Evolutionary conservation across 30 jellyfish, hydroid and myxozoan species (phyloP).

Genomic region (Nemopilema nomurai): DNA sequence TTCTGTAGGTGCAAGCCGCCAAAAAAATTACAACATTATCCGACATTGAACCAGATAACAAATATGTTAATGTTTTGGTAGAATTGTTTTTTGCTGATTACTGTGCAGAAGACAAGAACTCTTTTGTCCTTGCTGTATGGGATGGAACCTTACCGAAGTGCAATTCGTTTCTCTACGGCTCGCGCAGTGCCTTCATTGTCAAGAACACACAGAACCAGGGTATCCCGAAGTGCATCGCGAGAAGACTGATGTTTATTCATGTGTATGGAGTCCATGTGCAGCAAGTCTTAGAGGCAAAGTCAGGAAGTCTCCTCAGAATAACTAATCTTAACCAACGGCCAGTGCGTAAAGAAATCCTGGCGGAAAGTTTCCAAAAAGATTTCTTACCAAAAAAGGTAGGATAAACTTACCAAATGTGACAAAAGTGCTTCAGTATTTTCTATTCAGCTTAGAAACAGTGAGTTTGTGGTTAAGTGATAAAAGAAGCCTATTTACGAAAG

Average conservation of each 20-base stretch:
- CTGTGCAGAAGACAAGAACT: neutral
- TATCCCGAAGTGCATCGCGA: neutral
- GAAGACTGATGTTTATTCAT: neutral
- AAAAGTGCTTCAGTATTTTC: neutral
- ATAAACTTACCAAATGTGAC: neutral
- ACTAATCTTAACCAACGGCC: neutral
- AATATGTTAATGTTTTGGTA: neutral
- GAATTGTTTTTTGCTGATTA: neutral
- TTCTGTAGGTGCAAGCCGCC: neutral
- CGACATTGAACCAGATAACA: neutral
- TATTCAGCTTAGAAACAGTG: neutral
- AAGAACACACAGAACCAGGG: neutral
- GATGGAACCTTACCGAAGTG: neutral
- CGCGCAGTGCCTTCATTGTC: neutral
- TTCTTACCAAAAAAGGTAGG: neutral
- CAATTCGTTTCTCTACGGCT: neutral
- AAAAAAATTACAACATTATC: neutral
- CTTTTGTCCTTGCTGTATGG: neutral
- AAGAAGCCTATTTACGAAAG: no score
- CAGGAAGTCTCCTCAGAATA: neutral
- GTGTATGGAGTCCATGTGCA: neutral
- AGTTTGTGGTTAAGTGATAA: no score
- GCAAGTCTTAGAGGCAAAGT: neutral
- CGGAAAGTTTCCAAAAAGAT: neutral
- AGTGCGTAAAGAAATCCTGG: neutral